phyloP scores from a whole-genome alignment of 2,113 vertebrate species.

The Phodopus roborovskii region DNA sequence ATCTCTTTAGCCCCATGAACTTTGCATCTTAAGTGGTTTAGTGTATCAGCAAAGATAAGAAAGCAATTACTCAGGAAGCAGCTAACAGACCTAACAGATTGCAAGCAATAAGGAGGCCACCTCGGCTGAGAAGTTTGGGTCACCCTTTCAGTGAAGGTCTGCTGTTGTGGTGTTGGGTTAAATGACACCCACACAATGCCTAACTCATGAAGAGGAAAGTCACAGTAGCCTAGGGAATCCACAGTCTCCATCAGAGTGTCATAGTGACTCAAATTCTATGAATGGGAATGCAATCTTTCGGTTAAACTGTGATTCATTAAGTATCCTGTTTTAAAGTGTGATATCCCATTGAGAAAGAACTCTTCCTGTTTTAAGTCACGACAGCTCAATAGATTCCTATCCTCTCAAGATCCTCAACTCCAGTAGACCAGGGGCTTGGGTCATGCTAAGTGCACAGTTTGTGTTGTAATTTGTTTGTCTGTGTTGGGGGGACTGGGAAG shows the following conservation, averaged over 20 bases:
- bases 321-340: not conserved
- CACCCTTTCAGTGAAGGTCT: not conserved
- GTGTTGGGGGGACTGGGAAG: not conserved
- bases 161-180: not conserved
- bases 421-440: not conserved
- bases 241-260: not conserved
- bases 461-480: not conserved
- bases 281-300: conserved; percentile 39
- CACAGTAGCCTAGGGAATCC: not conserved
- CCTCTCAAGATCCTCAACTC: not conserved
- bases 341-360: conserved; percentile 11
- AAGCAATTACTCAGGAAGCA: not conserved
- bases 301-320: conserved; percentile 46
- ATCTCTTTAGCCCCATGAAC: not conserved
- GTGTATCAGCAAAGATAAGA: conserved; percentile 20
- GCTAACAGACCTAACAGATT: not conserved
- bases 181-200: not conserved
- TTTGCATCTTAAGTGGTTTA: conserved; percentile 12
- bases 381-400: not conserved
- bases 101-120: not conserved
- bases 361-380: not conserved
- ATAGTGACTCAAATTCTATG: conserved; percentile 23
- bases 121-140: not conserved
- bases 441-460: not conserved
- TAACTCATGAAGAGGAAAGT: not conserved